Base-by-base conservation (phyloP, 2,888 invertebrate species). In the Eupithecia insigniata region DNA sequence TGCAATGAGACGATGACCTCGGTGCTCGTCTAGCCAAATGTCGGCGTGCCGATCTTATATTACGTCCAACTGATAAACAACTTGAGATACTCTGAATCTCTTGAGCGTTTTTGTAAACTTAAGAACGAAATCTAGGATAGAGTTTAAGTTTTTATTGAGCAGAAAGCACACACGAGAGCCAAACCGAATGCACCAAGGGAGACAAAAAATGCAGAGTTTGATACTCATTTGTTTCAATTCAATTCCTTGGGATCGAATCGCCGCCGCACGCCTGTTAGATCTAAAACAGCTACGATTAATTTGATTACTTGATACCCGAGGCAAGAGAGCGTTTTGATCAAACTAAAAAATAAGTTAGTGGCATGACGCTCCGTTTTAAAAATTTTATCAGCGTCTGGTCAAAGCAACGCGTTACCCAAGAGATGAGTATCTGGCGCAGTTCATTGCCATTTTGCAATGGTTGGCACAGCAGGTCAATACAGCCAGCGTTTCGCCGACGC, bases 11-110 rank as follows among this genome's bases (percentile, higher is more conserved):
- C 91, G 91, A 90, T 87, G 90, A 91, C 91, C 92, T 92, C 92
- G 91, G 85, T 83, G 86, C 83, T 84, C 82, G 92, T 91, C 92
- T 92, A 91, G 92, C 92, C 91, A 92, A 92, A 90, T 90, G 90
- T 88, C 89, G 87, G 84, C 87, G 82, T 84, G 81, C 86, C 85
- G 83, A 87, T 88, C 85, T 86, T 83, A 83, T 82, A 83, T 84
- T 86, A 83, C 85, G 84, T 84, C 82, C 83, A 84, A 76, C 80
- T 80, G 84, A 88, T 86, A 87, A 87, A 87, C 87, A 87, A 83
- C 81, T 70, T 74, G 70, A 73, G 73, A 67, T 39, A 16, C 55
- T 2, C 55, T 26, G 22, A 46, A 10, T 78, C 8, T 67, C 65
- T 65, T 70, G 39, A 39, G 65, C 32, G 4, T 18, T 22, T 58